Conservation (phyloP, 2,888 invertebrate genomes). For the Cynaeus angustus region DNA sequence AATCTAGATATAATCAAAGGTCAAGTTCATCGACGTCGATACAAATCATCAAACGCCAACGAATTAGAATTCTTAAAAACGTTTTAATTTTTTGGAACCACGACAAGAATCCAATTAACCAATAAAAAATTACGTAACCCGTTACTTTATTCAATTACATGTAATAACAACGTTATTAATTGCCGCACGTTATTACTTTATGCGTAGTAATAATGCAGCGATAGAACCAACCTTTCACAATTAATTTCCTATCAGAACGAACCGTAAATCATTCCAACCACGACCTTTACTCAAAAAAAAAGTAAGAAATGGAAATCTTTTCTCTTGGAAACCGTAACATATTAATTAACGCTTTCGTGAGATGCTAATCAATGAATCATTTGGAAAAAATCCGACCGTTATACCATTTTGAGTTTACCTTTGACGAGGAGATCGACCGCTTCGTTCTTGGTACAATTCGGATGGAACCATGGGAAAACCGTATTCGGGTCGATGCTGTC, state of each 20-base stretch:
- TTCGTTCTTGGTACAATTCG: slow-evolving; percentile 95
- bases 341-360: too few relatives aligned
- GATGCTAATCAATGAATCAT: too few relatives aligned
- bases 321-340: too few relatives aligned
- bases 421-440: slow-evolving; percentile 97
- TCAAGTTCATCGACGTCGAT: not conserved
- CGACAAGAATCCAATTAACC: slow-evolving; percentile 9
- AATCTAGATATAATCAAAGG: too few relatives aligned
- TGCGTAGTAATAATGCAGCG: not conserved
- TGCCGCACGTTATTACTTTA: slow-evolving; percentile 12
- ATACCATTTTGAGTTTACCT: too few relatives aligned
- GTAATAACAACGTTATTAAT: slow-evolving; percentile 15
- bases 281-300: slow-evolving; percentile 4
- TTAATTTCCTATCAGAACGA: slow-evolving; percentile 12
- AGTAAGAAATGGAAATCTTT: too few relatives aligned
- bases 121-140: slow-evolving; percentile 19
- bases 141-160: slow-evolving; percentile 19
- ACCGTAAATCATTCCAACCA: not conserved
- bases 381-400: too few relatives aligned
- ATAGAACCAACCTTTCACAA: slow-evolving; percentile 11
- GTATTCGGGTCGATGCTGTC: slow-evolving; percentile 96
- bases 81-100: not conserved
- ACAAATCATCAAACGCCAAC: not conserved
- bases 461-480: slow-evolving; percentile 97
- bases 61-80: too few relatives aligned